Base-by-base conservation (phyloP, 2,888 invertebrate genomes). In the Nomada hirtipes region DNA sequence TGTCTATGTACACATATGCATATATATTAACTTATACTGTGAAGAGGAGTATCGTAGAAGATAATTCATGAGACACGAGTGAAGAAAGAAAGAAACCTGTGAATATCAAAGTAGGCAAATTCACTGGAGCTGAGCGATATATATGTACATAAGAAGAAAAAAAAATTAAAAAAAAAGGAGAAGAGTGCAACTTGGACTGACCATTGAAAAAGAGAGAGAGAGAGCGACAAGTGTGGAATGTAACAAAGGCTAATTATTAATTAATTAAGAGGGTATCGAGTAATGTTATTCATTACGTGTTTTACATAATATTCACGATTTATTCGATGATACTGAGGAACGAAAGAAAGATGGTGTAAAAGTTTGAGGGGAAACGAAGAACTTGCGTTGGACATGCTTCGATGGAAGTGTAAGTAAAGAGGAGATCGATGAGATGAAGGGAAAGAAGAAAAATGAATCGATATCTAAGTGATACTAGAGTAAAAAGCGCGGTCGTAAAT, bases 251-350 rank as follows among this genome's bases (percentile, higher is more conserved):
- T 90, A 91, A 82, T 76, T 86, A 90, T 90, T 89, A 86, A 86
- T 90, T 86, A 86, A 88, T 88, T 89, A 87, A 90, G 86, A 82
- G 82, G 81, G 88, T 89, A 88, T 87, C 85, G 89, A 88, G 86
- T 90, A 90, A 91, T 84, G 89, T 88, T 91, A 87, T 90, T 90
- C 89, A 85, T 80, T 82, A 88, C 89, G 91, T 91, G 91, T 90
- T 91, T 90, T 89, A 89, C 86, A 85, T 90, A 73, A 89, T 91
- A 90, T 90, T 89, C 89, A 90, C 89, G 89, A 91, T 89, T 90
- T 90, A 90, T 90, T 89, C 87, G 88, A 86, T 91, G 44, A 89
- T 57, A 52, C 90, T 88, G 87, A 90, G 87, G 80, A 86, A 88
- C 86, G 79, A 68, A 85, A 88, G n/a, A 18, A 88, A 59, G 26